Base-by-base conservation (phyloP, 2,888 invertebrate genomes). In the Leptinotarsa rubiginosa region DNA sequence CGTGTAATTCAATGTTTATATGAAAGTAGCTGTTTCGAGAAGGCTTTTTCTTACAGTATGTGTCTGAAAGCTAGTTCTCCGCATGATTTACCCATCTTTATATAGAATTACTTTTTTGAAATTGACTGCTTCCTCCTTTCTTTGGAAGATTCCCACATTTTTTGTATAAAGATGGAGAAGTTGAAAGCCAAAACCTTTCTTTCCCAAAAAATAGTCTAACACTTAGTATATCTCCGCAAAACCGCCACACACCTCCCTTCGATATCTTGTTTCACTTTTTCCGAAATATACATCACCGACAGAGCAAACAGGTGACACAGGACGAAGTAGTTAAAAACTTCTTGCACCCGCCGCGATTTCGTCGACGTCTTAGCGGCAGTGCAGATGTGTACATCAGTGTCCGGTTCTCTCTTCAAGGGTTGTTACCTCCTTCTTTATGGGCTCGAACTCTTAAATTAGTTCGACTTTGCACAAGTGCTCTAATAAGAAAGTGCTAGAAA, bases 401-500 rank as follows among this genome's bases (percentile, higher is more conserved):
- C 85, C 85, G 81, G 82, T 83, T 15, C 59, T 67, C 70, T 84
- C 84, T 87, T 87, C 86, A 86, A 86, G 87, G 86, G 86, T 85
- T 85, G 86, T 86, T 87, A 86, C 84, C 84, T 86, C 82, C 85
- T 86, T 87, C 87, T 87, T 87, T 87, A 87, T 86, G 86, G 86
- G 84, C 84, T 83, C 81, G 78, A 86, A 87, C 86, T 87, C 87
- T 87, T 87, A 87, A 87, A 87, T 87, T 87, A 87, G 87, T 87
- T 84, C 85, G 85, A 86, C 86, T 87, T 86, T 85, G 84, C 86
- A 86, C 86, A 84, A 86, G 85, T 86, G 86, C 83, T 86, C 85
- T 85, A 87, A 87, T 87, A 87, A 87, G 87, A 87, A 87, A 86
- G 86, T 85, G 86, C 85, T 79, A 83, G 85, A 83, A 85, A 85